A percentile compares a stretch with the other conserved stretches of the same genome.
Conservation (phyloP, 2,888 invertebrate genomes). For the Andrena marginata region DNA sequence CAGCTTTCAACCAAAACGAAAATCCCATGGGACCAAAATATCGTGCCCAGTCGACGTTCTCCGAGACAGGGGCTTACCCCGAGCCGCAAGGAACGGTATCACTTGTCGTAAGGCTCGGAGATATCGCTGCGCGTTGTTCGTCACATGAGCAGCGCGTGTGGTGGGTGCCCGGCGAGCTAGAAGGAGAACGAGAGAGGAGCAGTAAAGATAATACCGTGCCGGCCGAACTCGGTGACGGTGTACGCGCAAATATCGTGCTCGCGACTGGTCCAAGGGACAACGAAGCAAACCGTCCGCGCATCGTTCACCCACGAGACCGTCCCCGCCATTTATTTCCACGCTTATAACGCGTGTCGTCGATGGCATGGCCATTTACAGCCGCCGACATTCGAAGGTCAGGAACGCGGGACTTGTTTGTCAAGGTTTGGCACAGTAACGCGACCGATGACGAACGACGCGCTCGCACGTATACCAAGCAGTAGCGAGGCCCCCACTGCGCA, state of each 20-base stretch:
- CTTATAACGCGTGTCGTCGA: constrained; percentile 38
- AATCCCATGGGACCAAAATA: background rate
- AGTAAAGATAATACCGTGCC: constrained; percentile 66
- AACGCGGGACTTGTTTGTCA: background rate
- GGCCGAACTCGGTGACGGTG: constrained; percentile 11
- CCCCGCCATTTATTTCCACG: constrained; percentile 34
- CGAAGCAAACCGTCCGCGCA: constrained; percentile 27
- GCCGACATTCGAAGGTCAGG: background rate
- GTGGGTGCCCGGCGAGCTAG: constrained; percentile 40
- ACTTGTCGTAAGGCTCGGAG: constrained; percentile 21
- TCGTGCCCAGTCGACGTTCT: background rate
- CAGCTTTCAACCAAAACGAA: no score
- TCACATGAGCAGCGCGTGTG: constrained; percentile 61
- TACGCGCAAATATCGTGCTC: constrained; percentile 14
- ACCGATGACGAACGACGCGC: background rate
- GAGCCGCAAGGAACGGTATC: constrained; percentile 26
- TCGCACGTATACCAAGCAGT: background rate
- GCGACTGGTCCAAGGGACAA: constrained; percentile 16
- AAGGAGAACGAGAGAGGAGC: constrained; percentile 46
- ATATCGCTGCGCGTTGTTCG: constrained; percentile 52
- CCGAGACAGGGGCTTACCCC: background rate
- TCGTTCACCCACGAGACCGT: constrained; percentile 5
- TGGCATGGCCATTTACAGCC: constrained; percentile 3
- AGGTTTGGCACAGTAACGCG: background rate
- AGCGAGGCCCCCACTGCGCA: no score